phyloP scores from a whole-genome alignment of 2,113 vertebrate species.

The Bombycilla garrulus region DNA sequence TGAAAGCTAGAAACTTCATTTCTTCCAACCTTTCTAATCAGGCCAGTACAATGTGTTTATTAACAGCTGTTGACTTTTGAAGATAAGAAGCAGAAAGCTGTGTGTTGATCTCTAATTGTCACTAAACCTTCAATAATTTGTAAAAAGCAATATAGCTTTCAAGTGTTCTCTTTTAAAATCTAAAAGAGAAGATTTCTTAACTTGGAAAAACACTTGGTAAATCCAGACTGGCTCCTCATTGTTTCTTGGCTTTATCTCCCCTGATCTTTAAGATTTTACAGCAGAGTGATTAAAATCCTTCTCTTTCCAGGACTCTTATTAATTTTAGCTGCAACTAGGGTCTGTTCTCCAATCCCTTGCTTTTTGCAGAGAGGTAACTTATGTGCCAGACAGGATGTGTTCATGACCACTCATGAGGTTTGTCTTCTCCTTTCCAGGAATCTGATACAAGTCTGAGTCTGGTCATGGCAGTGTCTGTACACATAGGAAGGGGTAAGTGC shows the following conservation, averaged over 20 bases:
- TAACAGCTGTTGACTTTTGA: background rate
- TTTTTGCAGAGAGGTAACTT: background rate
- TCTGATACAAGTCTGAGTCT: background rate
- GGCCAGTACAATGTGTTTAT: background rate
- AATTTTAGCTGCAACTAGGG: background rate
- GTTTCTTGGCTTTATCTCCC: background rate
- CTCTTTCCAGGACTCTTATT: background rate
- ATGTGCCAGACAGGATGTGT: background rate
- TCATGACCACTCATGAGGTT: background rate
- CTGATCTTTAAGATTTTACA: background rate
- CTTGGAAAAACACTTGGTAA: background rate
- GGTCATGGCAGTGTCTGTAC: background rate
- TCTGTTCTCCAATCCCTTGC: rapidly evolving
- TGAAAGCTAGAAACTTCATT: background rate
- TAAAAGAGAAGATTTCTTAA: background rate
- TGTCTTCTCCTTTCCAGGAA: background rate
- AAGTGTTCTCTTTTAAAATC: background rate
- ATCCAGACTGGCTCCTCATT: background rate
- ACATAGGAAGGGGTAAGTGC: rapidly evolving
- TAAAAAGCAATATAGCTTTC: background rate
- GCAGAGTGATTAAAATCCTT: background rate
- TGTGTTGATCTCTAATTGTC: background rate
- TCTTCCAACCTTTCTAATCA: background rate
- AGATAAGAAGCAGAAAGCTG: background rate
- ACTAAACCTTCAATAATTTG: background rate